Base-by-base conservation (phyloP, 2,797 vertebrate genomes). In the Sebastes variabilis region DNA sequence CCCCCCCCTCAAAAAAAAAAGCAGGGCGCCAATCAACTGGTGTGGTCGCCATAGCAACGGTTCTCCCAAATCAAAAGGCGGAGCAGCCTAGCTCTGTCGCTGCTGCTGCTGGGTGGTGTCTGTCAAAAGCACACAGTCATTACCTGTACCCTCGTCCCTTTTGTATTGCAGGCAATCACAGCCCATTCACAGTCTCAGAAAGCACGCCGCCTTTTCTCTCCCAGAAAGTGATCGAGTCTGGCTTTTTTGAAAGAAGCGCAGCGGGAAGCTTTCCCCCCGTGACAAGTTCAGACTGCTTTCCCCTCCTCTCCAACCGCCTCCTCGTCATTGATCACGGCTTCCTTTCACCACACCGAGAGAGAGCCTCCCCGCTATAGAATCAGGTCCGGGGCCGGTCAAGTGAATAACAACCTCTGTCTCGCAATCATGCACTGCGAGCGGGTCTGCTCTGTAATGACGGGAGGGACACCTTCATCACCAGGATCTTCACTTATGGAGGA, bases 151-250 rank as follows among this genome's bases (percentile, higher is more conserved):
- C 81, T 72, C 30, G 38, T 72, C 80, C 66, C 70, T 93, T 92
- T 93, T 93, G 86, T 93, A 75, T 79, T 62, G 14, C 82, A 27
- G 77, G 85, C 85, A 94, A 94, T 94, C 93, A 93, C 72, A 36
- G 76, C 59, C 93, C 88, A 90, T 94, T 94, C 92, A 92, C 87
- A 66, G 84, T 14, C 77, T 70, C 84, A 69, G 73, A 73, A 52
- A 80, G 84, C 81, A 18, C 72, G 46, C 34, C 5, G 73, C 76
- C 69, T 76, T 89, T 83, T 87, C 86, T 85, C 81, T 78, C 82
- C 72, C 79, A 24, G 74, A 89, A 81, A 87, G 76, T 34, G 74
- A 87, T 88, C 54, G 58, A 87, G 85, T 7, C 77, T 38, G 62
- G 30, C 66, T 72, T 86, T 42, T 49, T 54, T 86, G 56, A 86